Evolutionary conservation across 2,797 vertebrate genomes (phyloP).

Genomic region (Sebastes itinus): DNA sequence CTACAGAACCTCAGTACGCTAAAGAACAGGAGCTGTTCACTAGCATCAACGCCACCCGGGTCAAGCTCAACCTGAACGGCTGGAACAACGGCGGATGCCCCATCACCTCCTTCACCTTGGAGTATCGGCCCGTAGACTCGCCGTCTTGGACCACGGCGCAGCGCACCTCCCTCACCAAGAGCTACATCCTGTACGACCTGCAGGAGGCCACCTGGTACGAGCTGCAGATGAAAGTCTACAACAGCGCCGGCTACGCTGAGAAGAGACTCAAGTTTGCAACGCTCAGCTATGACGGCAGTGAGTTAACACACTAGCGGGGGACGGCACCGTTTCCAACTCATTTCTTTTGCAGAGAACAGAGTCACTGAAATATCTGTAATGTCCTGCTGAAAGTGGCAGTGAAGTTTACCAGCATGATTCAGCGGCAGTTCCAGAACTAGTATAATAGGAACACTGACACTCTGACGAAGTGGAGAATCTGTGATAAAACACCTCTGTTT

Average conservation of each 20-base stretch:
- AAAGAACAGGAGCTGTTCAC: slow-evolving; percentile 97
- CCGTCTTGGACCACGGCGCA: slow-evolving; percentile 93
- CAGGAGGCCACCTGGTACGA: slow-evolving; percentile 98
- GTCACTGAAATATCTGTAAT: background rate
- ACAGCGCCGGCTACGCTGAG: slow-evolving; percentile 95
- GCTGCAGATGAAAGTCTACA: slow-evolving; percentile 96
- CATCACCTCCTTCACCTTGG: slow-evolving; percentile 94
- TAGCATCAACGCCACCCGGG: slow-evolving; percentile 92
- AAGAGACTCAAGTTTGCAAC: slow-evolving; percentile 95
- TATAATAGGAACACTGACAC: background rate
- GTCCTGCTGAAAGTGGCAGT: background rate
- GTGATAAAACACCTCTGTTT: background rate
- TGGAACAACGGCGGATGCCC: slow-evolving; percentile 97
- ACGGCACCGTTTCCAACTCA: background rate
- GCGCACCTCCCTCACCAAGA: slow-evolving; percentile 94
- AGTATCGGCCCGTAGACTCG: slow-evolving; percentile 90
- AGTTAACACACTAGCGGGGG: slow-evolving; percentile 67
- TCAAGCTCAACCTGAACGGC: slow-evolving; percentile 93
- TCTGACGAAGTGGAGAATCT: background rate
- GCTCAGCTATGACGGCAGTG: slow-evolving; percentile 95
- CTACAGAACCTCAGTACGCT: slow-evolving; percentile 94
- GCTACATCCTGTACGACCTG: slow-evolving; percentile 93
- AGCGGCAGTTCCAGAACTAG: background rate
- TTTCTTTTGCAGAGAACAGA: slow-evolving; percentile 11
- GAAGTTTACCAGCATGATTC: background rate